A percentile compares a stretch with the other conserved stretches of the same genome.
Evolutionary conservation across 2,113 vertebrate species (phyloP).

Genomic region (Syngnathus scovelli): DNA sequence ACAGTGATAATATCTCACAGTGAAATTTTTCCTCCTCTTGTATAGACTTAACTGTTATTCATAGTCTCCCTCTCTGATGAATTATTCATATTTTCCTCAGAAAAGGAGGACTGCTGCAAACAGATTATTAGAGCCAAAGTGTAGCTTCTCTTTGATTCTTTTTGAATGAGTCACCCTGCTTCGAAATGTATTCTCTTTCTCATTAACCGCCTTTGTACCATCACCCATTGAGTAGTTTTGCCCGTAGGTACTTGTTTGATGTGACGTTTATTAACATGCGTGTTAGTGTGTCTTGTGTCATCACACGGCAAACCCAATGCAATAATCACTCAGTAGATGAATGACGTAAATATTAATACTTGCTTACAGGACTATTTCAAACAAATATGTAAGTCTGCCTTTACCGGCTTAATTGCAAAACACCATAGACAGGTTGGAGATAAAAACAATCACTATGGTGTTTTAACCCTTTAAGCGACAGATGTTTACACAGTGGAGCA

Average conservation of each 20-base stretch:
- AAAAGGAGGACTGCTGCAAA: constrained; percentile 34
- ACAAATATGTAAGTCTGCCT: no score
- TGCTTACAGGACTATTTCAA: no score
- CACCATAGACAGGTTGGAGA: no score
- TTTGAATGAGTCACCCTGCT: constrained; percentile 44
- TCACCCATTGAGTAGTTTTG: constrained; percentile 17
- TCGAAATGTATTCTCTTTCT: constrained; percentile 29
- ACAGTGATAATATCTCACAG: constrained; percentile 2
- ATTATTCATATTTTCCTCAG: constrained; percentile 50
- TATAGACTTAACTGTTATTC: constrained; percentile 28
- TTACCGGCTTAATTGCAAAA: no score
- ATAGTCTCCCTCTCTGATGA: constrained; percentile 30
- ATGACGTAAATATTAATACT: no score
- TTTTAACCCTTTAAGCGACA: no score
- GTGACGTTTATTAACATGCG: constrained; percentile 24
- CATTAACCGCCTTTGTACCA: constrained; percentile 23
- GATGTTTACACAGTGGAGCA: not conserved
- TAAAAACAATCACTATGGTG: no score
- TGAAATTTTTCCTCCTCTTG: constrained; percentile 9
- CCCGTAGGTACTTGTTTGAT: constrained; percentile 20
- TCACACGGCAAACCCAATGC: not conserved
- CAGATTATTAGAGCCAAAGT: constrained; percentile 47
- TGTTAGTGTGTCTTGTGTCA: not conserved
- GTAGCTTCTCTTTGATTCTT: constrained; percentile 41
- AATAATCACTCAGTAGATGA: not conserved